Conservation (phyloP, 2,797 vertebrate genomes). For the Champsocephalus esox region DNA sequence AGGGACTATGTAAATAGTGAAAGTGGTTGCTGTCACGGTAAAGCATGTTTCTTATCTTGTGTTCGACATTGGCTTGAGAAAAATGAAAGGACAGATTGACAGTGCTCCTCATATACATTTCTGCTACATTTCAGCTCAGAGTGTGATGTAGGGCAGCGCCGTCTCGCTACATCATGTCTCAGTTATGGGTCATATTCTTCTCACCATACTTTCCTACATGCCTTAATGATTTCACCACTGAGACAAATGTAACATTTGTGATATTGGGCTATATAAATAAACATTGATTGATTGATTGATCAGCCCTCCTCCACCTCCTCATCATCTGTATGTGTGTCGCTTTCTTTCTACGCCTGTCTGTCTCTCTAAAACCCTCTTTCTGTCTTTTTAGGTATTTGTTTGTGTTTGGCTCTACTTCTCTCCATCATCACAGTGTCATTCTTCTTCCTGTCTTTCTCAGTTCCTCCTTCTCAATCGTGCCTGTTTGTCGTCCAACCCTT, state of each 20-base stretch:
- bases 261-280: too few species aligned
- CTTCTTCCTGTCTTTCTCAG: constrained; percentile 11
- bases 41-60: neutral
- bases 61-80: constrained; percentile 5
- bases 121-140: constrained; percentile 36
- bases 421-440: constrained; percentile 7
- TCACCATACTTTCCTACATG: constrained; percentile 66
- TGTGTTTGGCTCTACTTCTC: neutral
- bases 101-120: constrained; percentile 21
- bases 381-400: constrained; percentile 22
- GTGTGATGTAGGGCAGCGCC: constrained; percentile 55
- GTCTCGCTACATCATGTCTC: constrained; percentile 64
- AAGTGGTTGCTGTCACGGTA: constrained; percentile 9
- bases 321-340: constrained; percentile 63
- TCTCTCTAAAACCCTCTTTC: constrained; percentile 41
- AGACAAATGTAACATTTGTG: too few species aligned
- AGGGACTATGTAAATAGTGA: constrained; percentile 11
- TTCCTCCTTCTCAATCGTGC: constrained; percentile 9
- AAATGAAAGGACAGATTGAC: constrained; percentile 40
- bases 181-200: constrained; percentile 74
- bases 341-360: constrained; percentile 38
- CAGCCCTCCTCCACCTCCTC: constrained; percentile 70
- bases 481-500: constrained; percentile 9
- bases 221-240: constrained; percentile 72
- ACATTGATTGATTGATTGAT: too few species aligned